Percentiles rank a stretch among this genome's conserved stretches.
Evolutionary conservation across 2,113 vertebrate species (phyloP).

Genomic region (Scomber scombrus): DNA sequence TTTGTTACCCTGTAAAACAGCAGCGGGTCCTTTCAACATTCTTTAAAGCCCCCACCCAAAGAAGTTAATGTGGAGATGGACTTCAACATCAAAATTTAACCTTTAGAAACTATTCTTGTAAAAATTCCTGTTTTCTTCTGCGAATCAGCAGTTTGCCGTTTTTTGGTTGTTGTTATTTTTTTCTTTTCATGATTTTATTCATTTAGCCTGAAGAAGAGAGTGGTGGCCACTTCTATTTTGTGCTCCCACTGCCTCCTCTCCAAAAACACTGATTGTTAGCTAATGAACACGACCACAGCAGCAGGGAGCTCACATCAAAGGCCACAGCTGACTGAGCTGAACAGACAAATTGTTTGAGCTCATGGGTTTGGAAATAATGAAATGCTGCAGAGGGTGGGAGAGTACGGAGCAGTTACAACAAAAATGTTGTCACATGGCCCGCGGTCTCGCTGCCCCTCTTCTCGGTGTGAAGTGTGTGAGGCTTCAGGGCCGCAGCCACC

Average conservation of each 20-base stretch:
- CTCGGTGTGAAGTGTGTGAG: conserved; percentile 61
- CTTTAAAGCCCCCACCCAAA: conserved; percentile 64
- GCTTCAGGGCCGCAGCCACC: conserved; percentile 55
- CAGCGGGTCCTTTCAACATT: conserved; percentile 60
- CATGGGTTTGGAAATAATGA: conserved; percentile 82
- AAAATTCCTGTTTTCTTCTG: conserved; percentile 29
- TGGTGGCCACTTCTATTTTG: conserved; percentile 5
- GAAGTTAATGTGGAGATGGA: conserved; percentile 16
- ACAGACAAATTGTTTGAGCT: conserved; percentile 81
- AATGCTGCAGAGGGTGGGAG: conserved; percentile 75
- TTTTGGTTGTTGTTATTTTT: background rate
- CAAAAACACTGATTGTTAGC: conserved; percentile 71
- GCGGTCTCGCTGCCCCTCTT: conserved; percentile 36
- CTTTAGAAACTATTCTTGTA: conserved; percentile 43
- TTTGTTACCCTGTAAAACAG: conserved; percentile 75
- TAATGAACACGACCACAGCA: conserved; percentile 73
- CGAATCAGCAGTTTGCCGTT: background rate
- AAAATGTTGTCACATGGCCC: conserved; percentile 78
- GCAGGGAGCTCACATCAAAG: conserved; percentile 80
- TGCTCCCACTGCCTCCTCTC: conserved; percentile 9
- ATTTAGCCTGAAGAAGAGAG: conserved; percentile 18
- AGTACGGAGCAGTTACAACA: conserved; percentile 75
- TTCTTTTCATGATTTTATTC: conserved; percentile 26
- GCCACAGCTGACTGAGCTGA: conserved; percentile 77
- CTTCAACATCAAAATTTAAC: conserved; percentile 37